Base-by-base conservation (phyloP, 2,888 invertebrate genomes). In the Drosophila meridionalis region DNA sequence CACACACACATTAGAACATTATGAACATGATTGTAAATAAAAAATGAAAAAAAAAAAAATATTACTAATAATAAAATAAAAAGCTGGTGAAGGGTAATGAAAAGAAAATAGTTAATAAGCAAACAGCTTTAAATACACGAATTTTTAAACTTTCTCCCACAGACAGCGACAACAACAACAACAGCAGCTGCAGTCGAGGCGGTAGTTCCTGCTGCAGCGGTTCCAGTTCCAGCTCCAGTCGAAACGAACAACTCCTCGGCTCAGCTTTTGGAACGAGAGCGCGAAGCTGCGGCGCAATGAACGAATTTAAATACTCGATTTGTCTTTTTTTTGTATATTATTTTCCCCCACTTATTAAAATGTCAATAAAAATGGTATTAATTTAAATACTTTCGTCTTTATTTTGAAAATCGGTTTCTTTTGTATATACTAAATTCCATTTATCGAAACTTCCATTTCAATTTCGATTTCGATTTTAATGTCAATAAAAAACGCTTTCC, bases 21-120 rank as follows among this genome's bases (percentile, higher is more conserved):
- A 73, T 83, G 50, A 62, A 74, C 71, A 74, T 69, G 69, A 73
- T 68, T 84, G 89, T 85, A 85, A 87, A 85, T 89, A 78, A 74
- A 67, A 82, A 14, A 2, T 2, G 3, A 36, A 14, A 11, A 14
- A 48, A 61, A 72, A 42, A 42, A 61, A 70, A 57, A 34, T 6
- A 34, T 52, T 52, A 52, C 45, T 59, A 83, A 74, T 87, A 74
- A 80, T 81, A 59, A 20, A 20, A 57, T 61, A 63, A 55, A 38
- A 74, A 47, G 40, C 43, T 73, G 85, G 87, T 82, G 73, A 50
- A 64, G 85, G 85, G 82, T 75, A 79, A 75, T 45, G 52, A 43
- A 59, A 60, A 30, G 28, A 47, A 11, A 7, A 32, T 52, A 52
- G 36, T 26, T 11, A n/a, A 9, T 40, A 40, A 42, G 47, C 40